phyloP scores from a whole-genome alignment of 2,113 vertebrate genomes.

The Oenanthe oenanthe region DNA sequence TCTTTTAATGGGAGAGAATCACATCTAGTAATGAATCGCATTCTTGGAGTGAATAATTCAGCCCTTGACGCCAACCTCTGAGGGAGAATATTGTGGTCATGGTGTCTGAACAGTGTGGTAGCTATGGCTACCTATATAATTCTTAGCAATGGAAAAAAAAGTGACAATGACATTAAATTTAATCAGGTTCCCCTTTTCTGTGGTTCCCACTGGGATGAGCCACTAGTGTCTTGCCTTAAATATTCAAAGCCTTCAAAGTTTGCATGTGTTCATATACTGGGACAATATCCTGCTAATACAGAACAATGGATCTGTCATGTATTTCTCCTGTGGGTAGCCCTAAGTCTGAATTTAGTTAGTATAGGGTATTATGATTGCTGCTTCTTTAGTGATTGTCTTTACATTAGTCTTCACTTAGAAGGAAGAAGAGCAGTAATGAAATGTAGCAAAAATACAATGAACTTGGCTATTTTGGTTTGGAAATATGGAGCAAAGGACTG shows the following conservation, averaged over 20 bases:
- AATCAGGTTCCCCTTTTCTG: slow-evolving; percentile 95
- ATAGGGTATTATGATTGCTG: slow-evolving; percentile 71
- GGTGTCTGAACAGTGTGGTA: slow-evolving; percentile 90
- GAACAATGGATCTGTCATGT: slow-evolving; percentile 87
- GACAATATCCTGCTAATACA: slow-evolving; percentile 83
- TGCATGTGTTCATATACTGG: slow-evolving; percentile 82
- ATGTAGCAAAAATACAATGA: slow-evolving; percentile 68
- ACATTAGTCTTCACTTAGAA: slow-evolving; percentile 71
- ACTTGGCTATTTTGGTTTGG: slow-evolving; percentile 69
- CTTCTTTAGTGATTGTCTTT: slow-evolving; percentile 70
- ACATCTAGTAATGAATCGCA: slow-evolving; percentile 80
- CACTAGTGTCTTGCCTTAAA: slow-evolving; percentile 85
- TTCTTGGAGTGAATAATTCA: slow-evolving; percentile 84
- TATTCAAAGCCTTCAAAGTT: slow-evolving; percentile 85
- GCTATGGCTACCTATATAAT: slow-evolving; percentile 97
- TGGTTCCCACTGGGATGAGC: slow-evolving; percentile 91
- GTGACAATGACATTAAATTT: slow-evolving; percentile 98
- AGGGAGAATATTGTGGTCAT: slow-evolving; percentile 90
- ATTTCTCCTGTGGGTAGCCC: slow-evolving; percentile 76
- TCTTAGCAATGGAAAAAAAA: slow-evolving; percentile 89
- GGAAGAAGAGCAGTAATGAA: slow-evolving; percentile 65
- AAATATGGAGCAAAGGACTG: slow-evolving; percentile 63
- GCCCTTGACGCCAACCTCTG: slow-evolving; percentile 82
- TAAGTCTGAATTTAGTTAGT: slow-evolving; percentile 74
- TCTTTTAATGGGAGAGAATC: slow-evolving; percentile 76